Conservation (phyloP, 2,888 invertebrate genomes). For the Slavum lentiscoides region DNA sequence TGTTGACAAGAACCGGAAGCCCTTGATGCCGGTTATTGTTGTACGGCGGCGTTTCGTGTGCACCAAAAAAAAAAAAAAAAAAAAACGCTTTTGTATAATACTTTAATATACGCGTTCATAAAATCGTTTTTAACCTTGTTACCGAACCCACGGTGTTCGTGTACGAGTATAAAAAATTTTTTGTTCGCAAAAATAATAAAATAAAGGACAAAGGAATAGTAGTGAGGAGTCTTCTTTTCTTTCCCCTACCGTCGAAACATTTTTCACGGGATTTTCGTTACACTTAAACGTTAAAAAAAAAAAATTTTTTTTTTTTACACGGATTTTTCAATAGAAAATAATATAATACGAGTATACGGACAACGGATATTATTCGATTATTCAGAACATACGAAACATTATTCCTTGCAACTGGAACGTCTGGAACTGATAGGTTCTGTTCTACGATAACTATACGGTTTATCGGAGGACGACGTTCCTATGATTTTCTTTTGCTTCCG, state of each 20-base stretch:
- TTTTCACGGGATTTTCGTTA: no score
- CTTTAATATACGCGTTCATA: neutral
- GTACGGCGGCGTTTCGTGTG: constrained; percentile 3
- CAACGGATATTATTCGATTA: no score
- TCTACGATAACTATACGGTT: no score
- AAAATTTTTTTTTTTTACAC: no score
- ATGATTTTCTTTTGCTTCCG: no score
- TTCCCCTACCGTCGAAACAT: neutral
- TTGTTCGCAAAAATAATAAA: constrained; percentile 29
- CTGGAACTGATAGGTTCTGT: no score
- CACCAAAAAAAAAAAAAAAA: neutral
- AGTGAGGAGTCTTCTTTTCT: constrained; percentile 11
- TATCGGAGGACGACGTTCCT: no score
- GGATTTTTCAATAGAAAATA: no score
- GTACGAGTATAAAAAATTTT: constrained; percentile 7
- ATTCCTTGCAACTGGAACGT: no score
- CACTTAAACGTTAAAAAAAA: no score
- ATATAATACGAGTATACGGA: no score
- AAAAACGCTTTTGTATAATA: constrained; percentile 42
- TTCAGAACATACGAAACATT: no score
- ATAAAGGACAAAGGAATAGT: constrained; percentile 23
- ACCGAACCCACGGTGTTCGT: constrained; percentile 22
- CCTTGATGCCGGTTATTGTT: constrained; percentile 53
- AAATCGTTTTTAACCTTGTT: constrained; percentile 52
- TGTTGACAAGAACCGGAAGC: constrained; percentile 49